Percentiles rank a stretch among this genome's conserved stretches.
Evolutionary conservation across 2,797 vertebrate genomes (phyloP).

Genomic region (Eremophila alpestris): DNA sequence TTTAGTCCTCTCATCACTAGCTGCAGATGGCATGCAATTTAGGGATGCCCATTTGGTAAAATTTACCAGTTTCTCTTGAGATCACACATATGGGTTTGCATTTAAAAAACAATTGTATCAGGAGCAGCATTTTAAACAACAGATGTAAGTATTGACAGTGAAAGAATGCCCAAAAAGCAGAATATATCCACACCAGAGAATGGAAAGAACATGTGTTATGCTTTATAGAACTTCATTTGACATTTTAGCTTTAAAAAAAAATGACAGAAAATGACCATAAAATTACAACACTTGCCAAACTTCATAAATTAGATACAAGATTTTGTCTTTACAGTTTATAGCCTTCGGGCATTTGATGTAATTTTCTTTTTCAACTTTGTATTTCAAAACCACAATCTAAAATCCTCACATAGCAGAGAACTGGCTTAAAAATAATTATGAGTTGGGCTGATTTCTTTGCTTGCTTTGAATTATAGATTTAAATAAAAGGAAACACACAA

Average conservation of each 20-base stretch:
- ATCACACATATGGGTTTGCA: slow-evolving; percentile 79
- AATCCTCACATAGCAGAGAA: neutral
- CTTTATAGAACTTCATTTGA: slow-evolving; percentile 32
- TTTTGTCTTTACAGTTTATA: slow-evolving; percentile 34
- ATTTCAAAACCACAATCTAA: slow-evolving; percentile 4
- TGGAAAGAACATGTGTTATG: slow-evolving; percentile 22
- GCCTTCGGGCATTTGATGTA: slow-evolving; percentile 7
- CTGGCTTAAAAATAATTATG: neutral
- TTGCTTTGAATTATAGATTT: slow-evolving; percentile 8
- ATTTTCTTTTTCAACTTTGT: neutral
- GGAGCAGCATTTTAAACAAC: slow-evolving; percentile 80
- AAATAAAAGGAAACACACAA: neutral
- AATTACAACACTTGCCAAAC: slow-evolving; percentile 55
- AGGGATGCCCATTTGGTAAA: slow-evolving; percentile 81
- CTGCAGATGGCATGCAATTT: slow-evolving; percentile 82
- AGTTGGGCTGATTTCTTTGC: neutral
- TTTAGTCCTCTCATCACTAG: slow-evolving; percentile 78
- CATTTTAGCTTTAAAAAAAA: slow-evolving; percentile 46
- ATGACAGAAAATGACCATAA: slow-evolving; percentile 33
- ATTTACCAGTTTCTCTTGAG: slow-evolving; percentile 81
- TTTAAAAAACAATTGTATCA: slow-evolving; percentile 78
- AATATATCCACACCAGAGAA: slow-evolving; percentile 51
- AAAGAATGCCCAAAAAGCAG: slow-evolving; percentile 63
- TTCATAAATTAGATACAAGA: slow-evolving; percentile 58
- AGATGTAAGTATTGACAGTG: slow-evolving; percentile 79